Conservation (phyloP, 2,797 vertebrate species). For the Menidia menidia region DNA sequence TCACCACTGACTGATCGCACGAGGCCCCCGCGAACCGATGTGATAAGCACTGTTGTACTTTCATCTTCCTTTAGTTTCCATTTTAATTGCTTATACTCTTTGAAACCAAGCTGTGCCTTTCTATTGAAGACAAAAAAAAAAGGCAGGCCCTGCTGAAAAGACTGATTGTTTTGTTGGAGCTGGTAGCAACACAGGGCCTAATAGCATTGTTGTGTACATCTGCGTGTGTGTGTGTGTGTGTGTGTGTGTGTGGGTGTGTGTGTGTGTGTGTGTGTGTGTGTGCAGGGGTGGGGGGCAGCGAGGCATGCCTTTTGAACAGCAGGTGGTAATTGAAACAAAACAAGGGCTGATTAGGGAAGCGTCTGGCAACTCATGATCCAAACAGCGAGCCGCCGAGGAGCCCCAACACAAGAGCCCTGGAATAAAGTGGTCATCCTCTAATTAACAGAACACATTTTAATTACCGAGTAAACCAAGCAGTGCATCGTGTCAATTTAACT, state of each 20-base stretch:
- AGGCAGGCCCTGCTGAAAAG: slow-evolving; percentile 81
- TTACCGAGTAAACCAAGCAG: slow-evolving; percentile 99
- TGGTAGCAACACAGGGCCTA: slow-evolving; percentile 85
- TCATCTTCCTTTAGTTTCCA: slow-evolving; percentile 83
- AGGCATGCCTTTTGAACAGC: slow-evolving; percentile 99
- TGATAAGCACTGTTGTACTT: slow-evolving; percentile 88
- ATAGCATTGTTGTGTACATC: slow-evolving; percentile 86
- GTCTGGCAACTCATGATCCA: slow-evolving; percentile 99
- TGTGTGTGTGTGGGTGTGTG: too few relatives aligned
- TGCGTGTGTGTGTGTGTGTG: not conserved
- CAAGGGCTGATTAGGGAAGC: slow-evolving; percentile 99
- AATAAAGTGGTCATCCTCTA: slow-evolving; percentile 99
- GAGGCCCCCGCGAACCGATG: slow-evolving; percentile 80
- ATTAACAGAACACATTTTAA: slow-evolving; percentile 99
- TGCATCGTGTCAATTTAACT: slow-evolving; percentile 99
- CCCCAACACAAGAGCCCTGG: slow-evolving; percentile 98
- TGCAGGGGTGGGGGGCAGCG: slow-evolving; percentile 73
- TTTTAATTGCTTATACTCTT: slow-evolving; percentile 91
- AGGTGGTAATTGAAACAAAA: slow-evolving; percentile 99
- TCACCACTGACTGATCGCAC: slow-evolving; percentile 83
- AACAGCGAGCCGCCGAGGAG: slow-evolving; percentile 91
- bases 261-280: not conserved
- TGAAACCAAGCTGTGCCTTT: slow-evolving; percentile 88
- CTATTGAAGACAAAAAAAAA: slow-evolving; percentile 78
- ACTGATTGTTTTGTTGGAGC: slow-evolving; percentile 90